Percentiles rank a stretch among this genome's conserved stretches.
Evolutionary conservation across 2,888 invertebrate genomes (phyloP).

Genomic region (Ornithoptera priamus): DNA sequence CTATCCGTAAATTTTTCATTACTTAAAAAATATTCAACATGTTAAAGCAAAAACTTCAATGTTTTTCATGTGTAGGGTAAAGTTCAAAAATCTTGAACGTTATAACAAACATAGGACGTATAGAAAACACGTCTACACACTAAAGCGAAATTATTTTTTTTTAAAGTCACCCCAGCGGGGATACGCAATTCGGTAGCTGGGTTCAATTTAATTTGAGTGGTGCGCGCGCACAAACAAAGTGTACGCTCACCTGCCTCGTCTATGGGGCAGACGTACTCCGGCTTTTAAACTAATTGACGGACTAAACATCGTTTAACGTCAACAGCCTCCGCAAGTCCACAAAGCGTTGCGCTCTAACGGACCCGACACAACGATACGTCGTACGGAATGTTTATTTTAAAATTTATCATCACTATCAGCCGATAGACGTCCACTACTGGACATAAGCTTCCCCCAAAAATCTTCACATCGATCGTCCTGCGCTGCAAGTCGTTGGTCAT

Average conservation of each 20-base stretch:
- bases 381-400: too few species aligned
- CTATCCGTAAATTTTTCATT: too few species aligned
- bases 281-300: conserved; percentile 22
- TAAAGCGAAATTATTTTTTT: background rate
- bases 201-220: conserved; percentile 23
- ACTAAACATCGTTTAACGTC: conserved; percentile 10
- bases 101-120: too few species aligned
- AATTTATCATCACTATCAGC: too few species aligned
- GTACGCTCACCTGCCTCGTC: conserved; percentile 13
- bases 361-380: background rate
- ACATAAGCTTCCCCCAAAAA: too few species aligned
- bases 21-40: too few species aligned
- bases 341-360: background rate
- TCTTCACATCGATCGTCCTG: too few species aligned
- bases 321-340: background rate
- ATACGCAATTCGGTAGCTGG: conserved; percentile 1
- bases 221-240: conserved; percentile 6
- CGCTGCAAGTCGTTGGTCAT: too few species aligned
- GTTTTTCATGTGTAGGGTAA: too few species aligned
- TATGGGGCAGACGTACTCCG: background rate
- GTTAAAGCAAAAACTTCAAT: too few species aligned
- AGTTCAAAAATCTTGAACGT: too few species aligned
- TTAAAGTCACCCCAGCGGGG: conserved; percentile 4
- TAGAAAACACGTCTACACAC: background rate
- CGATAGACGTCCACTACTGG: too few species aligned